Evolutionary conservation across 2,888 invertebrate genomes (phyloP).

Genomic region (Stenodera caucasica): DNA sequence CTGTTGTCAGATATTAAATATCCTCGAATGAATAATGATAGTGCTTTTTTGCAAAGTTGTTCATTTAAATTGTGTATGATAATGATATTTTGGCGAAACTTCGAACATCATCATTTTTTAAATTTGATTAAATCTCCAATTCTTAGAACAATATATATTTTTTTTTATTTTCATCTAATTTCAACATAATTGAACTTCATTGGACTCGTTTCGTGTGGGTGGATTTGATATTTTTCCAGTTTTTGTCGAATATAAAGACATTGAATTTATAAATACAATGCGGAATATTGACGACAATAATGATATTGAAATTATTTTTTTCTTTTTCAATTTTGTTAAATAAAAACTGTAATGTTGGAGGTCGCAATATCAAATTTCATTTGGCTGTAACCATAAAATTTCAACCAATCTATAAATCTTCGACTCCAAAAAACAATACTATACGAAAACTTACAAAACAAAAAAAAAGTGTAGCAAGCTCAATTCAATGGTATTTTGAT

Average conservation of each 20-base stretch:
- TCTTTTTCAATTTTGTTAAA: neutral
- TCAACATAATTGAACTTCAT: neutral
- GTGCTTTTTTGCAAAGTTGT: neutral
- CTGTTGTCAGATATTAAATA: neutral
- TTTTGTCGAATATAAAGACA: neutral
- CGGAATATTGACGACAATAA: neutral
- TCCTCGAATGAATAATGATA: neutral
- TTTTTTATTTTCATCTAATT: neutral
- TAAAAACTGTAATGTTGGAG: neutral
- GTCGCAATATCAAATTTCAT: too few relatives aligned
- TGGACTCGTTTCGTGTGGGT: neutral
- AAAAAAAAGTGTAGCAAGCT: too few relatives aligned
- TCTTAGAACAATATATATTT: neutral
- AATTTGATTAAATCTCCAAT: constrained; percentile 8
- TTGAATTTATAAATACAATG: neutral
- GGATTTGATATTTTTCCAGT: neutral
- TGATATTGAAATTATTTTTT: neutral
- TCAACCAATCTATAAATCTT: too few relatives aligned
- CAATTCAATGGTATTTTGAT: neutral
- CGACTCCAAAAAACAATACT: too few relatives aligned
- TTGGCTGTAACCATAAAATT: too few relatives aligned
- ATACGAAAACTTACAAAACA: too few relatives aligned
- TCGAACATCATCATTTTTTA: neutral
- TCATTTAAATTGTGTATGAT: neutral
- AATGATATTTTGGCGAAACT: constrained; percentile 4